A percentile compares a stretch with the other conserved stretches of the same genome.
Evolutionary conservation across 2,888 invertebrate species (phyloP).

Genomic region (Oscheius onirici): DNA sequence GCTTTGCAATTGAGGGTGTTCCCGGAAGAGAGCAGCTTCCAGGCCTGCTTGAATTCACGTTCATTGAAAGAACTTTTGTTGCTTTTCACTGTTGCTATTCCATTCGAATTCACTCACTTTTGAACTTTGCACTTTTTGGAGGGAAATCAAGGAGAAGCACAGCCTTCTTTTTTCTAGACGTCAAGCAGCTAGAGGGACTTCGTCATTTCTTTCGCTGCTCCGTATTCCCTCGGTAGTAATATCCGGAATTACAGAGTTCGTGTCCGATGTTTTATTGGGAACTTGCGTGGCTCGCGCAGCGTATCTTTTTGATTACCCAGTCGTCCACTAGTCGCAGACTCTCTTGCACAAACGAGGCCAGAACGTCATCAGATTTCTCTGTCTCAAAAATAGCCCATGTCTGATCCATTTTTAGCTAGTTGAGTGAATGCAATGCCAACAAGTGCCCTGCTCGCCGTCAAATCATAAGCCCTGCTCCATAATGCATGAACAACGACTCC

Average conservation of each 20-base stretch:
- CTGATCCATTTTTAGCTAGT: not conserved
- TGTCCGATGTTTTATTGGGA: constrained; percentile 31
- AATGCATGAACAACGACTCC: constrained; percentile 20
- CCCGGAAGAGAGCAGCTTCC: not conserved
- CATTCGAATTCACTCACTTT: constrained; percentile 22
- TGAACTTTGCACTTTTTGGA: too few relatives aligned
- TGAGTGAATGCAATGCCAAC: too few relatives aligned
- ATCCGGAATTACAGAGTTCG: constrained; percentile 34
- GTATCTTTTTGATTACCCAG: constrained; percentile 19
- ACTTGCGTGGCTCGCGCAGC: constrained; percentile 20
- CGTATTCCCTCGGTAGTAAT: constrained; percentile 35
- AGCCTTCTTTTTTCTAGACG: constrained; percentile 18
- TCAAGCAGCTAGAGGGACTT: constrained; percentile 4
- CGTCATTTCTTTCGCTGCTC: constrained; percentile 16
- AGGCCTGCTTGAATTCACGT: not conserved
- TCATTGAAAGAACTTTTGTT: not conserved
- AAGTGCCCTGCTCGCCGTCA: constrained; percentile 1
- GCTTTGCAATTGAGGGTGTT: too few relatives aligned
- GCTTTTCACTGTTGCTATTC: not conserved
- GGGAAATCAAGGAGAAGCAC: too few relatives aligned
- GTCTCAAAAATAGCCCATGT: not conserved
- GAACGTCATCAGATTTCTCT: constrained; percentile 9
- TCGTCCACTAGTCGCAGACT: not conserved
- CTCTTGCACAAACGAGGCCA: constrained; percentile 9
- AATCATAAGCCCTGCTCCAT: constrained; percentile 24